Evolutionary conservation across 1,140 invertebrate genomes (phyloP), one percentile per base, ranked within the genome.

Genomic region (Asobara japonica): DNA sequence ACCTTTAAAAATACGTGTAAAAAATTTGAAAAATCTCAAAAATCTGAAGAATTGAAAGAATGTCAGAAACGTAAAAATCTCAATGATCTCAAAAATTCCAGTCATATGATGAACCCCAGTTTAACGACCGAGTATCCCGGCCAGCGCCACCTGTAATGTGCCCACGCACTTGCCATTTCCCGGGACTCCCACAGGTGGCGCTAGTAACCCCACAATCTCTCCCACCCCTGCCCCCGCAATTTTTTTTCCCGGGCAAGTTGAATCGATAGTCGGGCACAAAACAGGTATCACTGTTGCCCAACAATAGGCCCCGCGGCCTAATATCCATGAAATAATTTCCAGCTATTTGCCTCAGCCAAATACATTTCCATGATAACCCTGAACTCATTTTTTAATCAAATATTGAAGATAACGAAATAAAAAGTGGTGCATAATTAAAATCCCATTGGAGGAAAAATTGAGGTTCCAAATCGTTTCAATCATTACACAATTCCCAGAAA

Each of bases 141-240:
- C 68, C 64, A 73, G 65, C 74, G 70, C 62, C 75, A 79, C 72
- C 73, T 78, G 45, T 41, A 60, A 60, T 31, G 4, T 6, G n/a
- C 18, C 25, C 2, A 45, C 45, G 48, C 51, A 60, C 30, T 18
- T 56, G 64, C n/a, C n/a, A n/a, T 48, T 51, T 71, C 74, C 73
- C 71, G 71, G 29, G 41, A 71, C 61, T 68, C 72, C 74, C 71
- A 76, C 74, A 76, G 74, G 74, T 76, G 74, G 74, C 74, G 71
- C 65, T 71, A 48, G 62, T 51, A 33, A 65, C 67, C 60, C 69
- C 33, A 73, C n/a, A n/a, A n/a, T 51, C 18, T 56, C 22, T 27
- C 51, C 13, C 3, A 56, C 3, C 2, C 3, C 51, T 5, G 0
- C n/a, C 41, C 41, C 67, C 38, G 41, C 11, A 48, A 41, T 56